These are phyloP conservation scores for Orthonevra nobilis DNA, from an alignment of 2,888 invertebrate species.

Conservation along the genomic window DNA sequence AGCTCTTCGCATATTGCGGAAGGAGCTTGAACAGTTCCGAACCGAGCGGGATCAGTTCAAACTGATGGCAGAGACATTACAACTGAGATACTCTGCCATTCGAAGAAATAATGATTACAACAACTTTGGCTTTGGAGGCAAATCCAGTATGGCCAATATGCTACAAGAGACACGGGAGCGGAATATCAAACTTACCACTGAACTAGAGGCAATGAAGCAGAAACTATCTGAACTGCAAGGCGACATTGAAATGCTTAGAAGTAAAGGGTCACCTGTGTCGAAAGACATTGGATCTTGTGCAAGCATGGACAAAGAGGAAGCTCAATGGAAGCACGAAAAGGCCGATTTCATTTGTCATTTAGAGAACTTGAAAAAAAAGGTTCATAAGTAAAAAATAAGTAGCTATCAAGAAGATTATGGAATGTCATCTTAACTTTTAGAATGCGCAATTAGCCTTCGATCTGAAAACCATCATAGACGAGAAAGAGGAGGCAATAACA, in stretches of 20 bases:
- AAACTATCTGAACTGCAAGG: slow-evolving; percentile 86
- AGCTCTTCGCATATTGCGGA: slow-evolving; percentile 88
- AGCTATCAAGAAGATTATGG: not conserved
- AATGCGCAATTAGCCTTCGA: slow-evolving; percentile 88
- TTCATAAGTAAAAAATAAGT: no score
- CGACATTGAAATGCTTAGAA: slow-evolving; percentile 85
- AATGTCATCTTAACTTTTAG: slow-evolving; percentile 78
- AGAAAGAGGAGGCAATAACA: slow-evolving; percentile 90
- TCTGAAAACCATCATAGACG: slow-evolving; percentile 89
- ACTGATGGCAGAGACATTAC: slow-evolving; percentile 89
- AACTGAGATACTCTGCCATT: slow-evolving; percentile 81
- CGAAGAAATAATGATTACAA: slow-evolving; percentile 79
- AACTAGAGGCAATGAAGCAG: slow-evolving; percentile 86
- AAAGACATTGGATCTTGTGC: slow-evolving; percentile 42
- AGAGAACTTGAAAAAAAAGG: slow-evolving; percentile 78
- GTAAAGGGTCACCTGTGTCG: slow-evolving; percentile 72
- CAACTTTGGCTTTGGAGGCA: slow-evolving; percentile 74
- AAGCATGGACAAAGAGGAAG: slow-evolving; percentile 72
- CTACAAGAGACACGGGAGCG: slow-evolving; percentile 83
- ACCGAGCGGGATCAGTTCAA: slow-evolving; percentile 91
- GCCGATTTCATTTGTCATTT: slow-evolving; percentile 78
- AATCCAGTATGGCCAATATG: slow-evolving; percentile 82
- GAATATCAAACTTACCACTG: slow-evolving; percentile 82
- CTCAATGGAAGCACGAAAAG: slow-evolving; percentile 78
- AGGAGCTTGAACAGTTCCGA: slow-evolving; percentile 88